Percentiles rank a stretch among this genome's conserved stretches.
Evolutionary conservation across 1,140 invertebrate species (phyloP).

Genomic region (Papilio helenus): DNA sequence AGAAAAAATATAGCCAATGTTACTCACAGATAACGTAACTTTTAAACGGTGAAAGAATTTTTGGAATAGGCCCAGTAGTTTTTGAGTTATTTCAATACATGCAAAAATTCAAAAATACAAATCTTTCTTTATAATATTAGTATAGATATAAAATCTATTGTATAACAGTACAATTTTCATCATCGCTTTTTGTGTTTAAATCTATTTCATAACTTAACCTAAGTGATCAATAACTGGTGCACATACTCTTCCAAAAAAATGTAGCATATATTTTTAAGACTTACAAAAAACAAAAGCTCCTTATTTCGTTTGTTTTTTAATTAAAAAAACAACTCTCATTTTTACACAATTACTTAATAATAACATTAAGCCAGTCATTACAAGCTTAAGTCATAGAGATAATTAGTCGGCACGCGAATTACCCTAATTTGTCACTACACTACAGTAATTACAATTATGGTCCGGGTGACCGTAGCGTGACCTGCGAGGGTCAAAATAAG

Average conservation of each 20-base stretch:
- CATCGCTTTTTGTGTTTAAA: not conserved
- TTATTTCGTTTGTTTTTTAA: not conserved
- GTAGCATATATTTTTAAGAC: not conserved
- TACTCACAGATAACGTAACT: no score
- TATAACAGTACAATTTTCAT: not conserved
- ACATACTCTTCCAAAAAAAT: not conserved
- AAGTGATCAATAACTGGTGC: not conserved
- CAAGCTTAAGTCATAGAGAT: conserved; percentile 3
- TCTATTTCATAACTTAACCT: not conserved
- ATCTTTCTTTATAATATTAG: no score
- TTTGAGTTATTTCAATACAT: no score
- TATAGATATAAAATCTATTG: no score
- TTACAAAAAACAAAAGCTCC: not conserved
- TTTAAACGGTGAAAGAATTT: no score
- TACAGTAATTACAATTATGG: conserved; percentile 22
- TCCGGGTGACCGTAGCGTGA: conserved; percentile 9
- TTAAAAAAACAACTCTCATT: not conserved
- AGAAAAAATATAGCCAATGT: no score
- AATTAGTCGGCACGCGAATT: conserved; percentile 18
- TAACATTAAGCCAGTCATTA: conserved; percentile 1
- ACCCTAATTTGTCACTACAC: conserved; percentile 31
- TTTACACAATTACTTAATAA: not conserved
- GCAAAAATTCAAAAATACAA: no score
- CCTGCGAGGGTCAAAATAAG: conserved; percentile 16
- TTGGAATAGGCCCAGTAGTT: no score